A percentile compares a stretch with the other conserved stretches of the same genome.
Conservation (phyloP, 2,888 invertebrate species). For the Drosophila kuntzei region DNA sequence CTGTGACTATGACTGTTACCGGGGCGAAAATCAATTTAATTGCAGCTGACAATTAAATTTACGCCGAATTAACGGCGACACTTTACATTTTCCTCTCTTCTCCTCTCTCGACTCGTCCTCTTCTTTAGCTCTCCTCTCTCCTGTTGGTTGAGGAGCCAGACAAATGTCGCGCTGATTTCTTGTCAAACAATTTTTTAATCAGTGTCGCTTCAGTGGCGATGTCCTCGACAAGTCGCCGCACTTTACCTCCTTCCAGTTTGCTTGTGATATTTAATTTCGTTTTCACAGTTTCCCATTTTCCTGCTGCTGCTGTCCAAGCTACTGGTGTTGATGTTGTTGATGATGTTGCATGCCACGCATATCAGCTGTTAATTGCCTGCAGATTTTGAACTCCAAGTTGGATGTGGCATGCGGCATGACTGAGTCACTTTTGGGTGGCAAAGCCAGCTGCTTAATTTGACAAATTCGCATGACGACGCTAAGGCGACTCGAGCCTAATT, state of each 20-base stretch:
- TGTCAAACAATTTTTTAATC: conserved; percentile 82
- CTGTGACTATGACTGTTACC: conserved; percentile 36
- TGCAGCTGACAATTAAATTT: conserved; percentile 81
- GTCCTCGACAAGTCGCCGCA: conserved; percentile 37
- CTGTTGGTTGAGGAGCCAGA: conserved; percentile 44
- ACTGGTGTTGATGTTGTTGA: conserved; percentile 13
- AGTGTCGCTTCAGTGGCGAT: conserved; percentile 77
- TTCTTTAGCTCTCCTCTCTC: background rate
- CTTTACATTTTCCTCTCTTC: conserved; percentile 47
- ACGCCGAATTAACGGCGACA: conserved; percentile 77
- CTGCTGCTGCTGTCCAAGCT: conserved; percentile 19
- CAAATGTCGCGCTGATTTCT: conserved; percentile 77
- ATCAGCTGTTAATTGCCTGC: conserved; percentile 70
- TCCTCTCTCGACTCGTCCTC: background rate
- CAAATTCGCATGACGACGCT: conserved; percentile 76
- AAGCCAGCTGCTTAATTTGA: conserved; percentile 73
- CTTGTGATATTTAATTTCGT: conserved; percentile 70
- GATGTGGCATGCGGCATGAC: background rate
- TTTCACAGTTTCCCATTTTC: conserved; percentile 38
- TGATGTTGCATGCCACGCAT: conserved; percentile 38
- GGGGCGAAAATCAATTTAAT: conserved; percentile 78
- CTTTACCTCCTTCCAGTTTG: conserved; percentile 8
- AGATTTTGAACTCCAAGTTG: conserved; percentile 49
- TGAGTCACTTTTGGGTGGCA: conserved; percentile 25
- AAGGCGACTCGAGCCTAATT: conserved; percentile 53